Evolutionary conservation across 2,113 vertebrate genomes (phyloP), one percentile per base, ranked within the genome.

Genomic region (Microcebus jonahi): DNA sequence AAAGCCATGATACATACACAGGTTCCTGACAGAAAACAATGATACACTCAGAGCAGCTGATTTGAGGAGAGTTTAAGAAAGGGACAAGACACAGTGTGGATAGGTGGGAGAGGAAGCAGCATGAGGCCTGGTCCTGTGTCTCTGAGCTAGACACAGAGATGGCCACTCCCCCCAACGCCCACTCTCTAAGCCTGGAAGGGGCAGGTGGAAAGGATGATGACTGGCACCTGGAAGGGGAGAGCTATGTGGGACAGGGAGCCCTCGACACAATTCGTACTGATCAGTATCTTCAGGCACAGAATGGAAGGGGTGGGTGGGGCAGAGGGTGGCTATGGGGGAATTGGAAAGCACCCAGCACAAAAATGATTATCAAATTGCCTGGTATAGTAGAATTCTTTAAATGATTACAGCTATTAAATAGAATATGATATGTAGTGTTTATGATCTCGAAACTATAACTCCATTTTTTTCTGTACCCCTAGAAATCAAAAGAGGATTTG

Each of bases 1-100:
- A 71, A 55, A 42, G 48, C 61, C 71, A 15, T 36, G 12, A 13
- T 80, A 25, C 18, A 13, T 80, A 25, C 18, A 77, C 8, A 25
- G 27, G 13, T 1, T 87, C 45, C 48, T 29, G 6, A 59, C 17
- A 34, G n/a, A 87, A 91, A 90, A 83, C 0, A 11, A 25, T 15
- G 25, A 36, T 11, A 10, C 20, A 11, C 3, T 53, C 27, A n/a
- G 31, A 31, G 13, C 13, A 18, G 55, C 34, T 36, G 34, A 55
- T n/a, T 73, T 77, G 55, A 88, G 68, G 23, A 86, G 59, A 76
- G 18, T 77, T 86, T 73, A 81, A 70, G 88, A 81, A 81, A 75
- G 23, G 36, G 71, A 14, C 63, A 20, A n/a, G 31, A 84, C 20
- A 45, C 11, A 55, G 17, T 23, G 42, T 65, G n/a, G 27, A 48